A percentile compares a stretch with the other conserved stretches of the same genome.
phyloP scores from a whole-genome alignment of 2,113 vertebrate genomes.

The Oreochromis niloticus region DNA sequence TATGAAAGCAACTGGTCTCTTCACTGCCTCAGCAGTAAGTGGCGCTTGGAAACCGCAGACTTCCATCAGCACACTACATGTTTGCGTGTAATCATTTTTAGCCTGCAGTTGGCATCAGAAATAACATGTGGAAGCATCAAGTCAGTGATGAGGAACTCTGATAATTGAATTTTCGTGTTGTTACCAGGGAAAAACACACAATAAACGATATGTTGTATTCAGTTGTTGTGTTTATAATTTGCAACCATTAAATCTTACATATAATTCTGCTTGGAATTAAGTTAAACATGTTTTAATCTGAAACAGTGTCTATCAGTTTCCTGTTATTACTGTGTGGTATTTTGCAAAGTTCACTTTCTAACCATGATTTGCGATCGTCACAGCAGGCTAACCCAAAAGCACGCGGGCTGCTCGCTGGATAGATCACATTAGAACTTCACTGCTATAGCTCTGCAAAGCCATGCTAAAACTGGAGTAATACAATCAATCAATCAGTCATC shows the following conservation, averaged over 20 bases:
- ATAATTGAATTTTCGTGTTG: background rate
- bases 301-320: background rate
- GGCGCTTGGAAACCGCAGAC: background rate
- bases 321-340: background rate
- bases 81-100: slow-evolving; percentile 26
- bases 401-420: slow-evolving; percentile 11
- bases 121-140: background rate
- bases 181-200: background rate
- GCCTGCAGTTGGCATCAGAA: slow-evolving; percentile 13
- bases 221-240: background rate
- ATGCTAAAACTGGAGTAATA: slow-evolving; percentile 72
- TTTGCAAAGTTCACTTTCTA: background rate
- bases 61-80: background rate
- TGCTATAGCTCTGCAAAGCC: slow-evolving; percentile 59
- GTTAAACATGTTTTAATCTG: background rate
- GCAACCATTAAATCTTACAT: background rate
- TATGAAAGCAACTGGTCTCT: background rate
- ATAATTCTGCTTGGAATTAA: background rate
- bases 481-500: slow-evolving; percentile 74
- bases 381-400: slow-evolving; percentile 1
- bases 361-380: slow-evolving; percentile 7
- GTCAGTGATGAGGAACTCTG: background rate
- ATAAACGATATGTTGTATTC: background rate
- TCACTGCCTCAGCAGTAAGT: background rate
- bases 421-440: slow-evolving; percentile 63